These are phyloP conservation scores for Apteryx mantelli DNA, from an alignment of 2,113 vertebrate genomes.

Conservation along the genomic window DNA sequence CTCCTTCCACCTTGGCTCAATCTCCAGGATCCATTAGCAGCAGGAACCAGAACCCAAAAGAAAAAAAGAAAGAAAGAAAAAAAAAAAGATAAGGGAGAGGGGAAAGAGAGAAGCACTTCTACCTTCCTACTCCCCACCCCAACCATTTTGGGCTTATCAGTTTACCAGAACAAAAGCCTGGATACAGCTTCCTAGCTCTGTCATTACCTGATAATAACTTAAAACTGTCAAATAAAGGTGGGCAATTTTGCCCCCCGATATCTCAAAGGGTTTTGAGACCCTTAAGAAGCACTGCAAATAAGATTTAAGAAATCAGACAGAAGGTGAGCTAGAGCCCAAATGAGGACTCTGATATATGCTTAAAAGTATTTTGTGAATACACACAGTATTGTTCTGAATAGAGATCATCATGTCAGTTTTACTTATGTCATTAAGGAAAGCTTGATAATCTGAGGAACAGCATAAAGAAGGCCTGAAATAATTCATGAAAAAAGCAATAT, in stretches of 20 bases:
- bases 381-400: not conserved
- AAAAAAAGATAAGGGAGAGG: fast-evolving
- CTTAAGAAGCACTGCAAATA: not conserved
- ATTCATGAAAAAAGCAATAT: not conserved
- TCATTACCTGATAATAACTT: not conserved
- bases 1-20: not conserved
- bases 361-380: not conserved
- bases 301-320: not conserved
- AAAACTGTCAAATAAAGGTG: not conserved
- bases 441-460: not conserved
- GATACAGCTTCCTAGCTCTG: not conserved
- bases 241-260: not conserved
- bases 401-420: not conserved
- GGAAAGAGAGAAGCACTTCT: not conserved
- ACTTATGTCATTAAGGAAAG: not conserved
- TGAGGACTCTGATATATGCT: not conserved
- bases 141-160: not conserved
- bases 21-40: not conserved
- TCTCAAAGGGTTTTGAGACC: not conserved
- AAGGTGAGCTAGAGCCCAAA: not conserved
- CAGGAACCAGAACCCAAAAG: not conserved
- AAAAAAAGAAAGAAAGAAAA: too few relatives aligned
- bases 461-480: not conserved
- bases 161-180: not conserved
- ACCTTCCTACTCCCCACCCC: not conserved